Percentiles rank a stretch among this genome's conserved stretches.
These are phyloP conservation scores for Chaetura pelagica DNA, from an alignment of 2,113 vertebrate species.

Conservation along the genomic window DNA sequence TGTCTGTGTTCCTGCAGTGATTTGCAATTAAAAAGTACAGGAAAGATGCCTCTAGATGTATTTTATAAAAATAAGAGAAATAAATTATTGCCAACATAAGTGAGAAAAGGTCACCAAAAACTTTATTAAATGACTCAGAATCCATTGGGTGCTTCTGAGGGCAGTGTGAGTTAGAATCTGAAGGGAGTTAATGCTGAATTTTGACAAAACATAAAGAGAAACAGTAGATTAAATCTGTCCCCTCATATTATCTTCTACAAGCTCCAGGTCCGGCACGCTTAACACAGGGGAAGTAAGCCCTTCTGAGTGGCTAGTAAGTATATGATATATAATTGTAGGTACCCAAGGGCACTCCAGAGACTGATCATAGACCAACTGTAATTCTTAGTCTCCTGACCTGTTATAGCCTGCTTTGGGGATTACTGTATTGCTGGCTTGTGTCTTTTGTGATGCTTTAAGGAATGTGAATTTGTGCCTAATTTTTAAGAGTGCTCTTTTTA, in stretches of 20 bases:
- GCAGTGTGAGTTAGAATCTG: not conserved
- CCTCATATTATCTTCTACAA: not conserved
- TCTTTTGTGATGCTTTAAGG: not conserved
- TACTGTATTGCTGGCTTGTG: not conserved
- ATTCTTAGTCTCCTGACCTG: constrained; percentile 20
- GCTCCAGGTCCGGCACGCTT: not conserved
- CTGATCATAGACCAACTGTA: not conserved
- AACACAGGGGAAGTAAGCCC: not conserved
- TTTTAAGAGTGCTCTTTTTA: not conserved
- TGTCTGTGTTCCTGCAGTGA: constrained; percentile 29
- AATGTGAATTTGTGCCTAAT: not conserved
- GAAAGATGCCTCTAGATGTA: not conserved
- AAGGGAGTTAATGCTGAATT: constrained; percentile 1
- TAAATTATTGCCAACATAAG: not conserved
- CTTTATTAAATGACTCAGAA: constrained; percentile 19
- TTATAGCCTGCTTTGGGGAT: not conserved
- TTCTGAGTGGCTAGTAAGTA: not conserved
- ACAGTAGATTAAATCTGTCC: not conserved
- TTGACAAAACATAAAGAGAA: not conserved
- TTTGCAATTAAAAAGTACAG: constrained; percentile 9
- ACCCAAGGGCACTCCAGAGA: not conserved
- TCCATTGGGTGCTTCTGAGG: not conserved
- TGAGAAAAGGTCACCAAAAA: constrained; percentile 31
- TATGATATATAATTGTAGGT: constrained; percentile 2
- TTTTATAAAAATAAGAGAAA: constrained; percentile 34